phyloP scores from a whole-genome alignment of 2,888 invertebrate species.

The Yponomeuta evonymella region DNA sequence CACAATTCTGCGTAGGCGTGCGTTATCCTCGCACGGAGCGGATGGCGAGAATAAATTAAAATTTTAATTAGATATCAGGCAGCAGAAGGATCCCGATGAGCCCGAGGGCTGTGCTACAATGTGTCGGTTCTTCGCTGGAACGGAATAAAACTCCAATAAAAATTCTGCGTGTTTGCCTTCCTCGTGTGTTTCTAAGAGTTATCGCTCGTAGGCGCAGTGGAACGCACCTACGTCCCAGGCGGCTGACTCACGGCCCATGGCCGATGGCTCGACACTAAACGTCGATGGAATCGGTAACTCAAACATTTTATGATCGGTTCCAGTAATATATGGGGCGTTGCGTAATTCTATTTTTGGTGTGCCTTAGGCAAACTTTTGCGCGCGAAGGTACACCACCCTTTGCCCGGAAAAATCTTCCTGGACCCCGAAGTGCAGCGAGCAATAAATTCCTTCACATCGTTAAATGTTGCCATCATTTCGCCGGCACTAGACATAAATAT shows the following conservation, averaged over 20 bases:
- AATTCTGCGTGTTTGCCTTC: conserved; percentile 39
- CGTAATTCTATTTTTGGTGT: conserved; percentile 55
- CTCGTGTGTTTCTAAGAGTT: conserved; percentile 30
- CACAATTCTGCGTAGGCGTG: conserved; percentile 13
- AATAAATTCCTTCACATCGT: conserved; percentile 14
- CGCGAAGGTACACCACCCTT: neutral
- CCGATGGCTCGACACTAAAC: conserved; percentile 67
- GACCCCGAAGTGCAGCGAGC: neutral
- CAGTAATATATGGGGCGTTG: conserved; percentile 69
- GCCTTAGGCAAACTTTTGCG: conserved; percentile 15
- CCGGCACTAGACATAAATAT: conserved; percentile 57
- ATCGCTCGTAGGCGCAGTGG: conserved; percentile 52
- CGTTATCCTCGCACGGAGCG: conserved; percentile 12
- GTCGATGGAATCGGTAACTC: conserved; percentile 70
- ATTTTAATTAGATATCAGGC: conserved; percentile 59
- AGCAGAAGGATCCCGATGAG: conserved; percentile 32
- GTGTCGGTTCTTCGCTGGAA: conserved; percentile 50
- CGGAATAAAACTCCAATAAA: conserved; percentile 57
- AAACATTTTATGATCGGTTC: conserved; percentile 62
- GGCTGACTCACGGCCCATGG: conserved; percentile 62
- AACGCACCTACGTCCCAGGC: conserved; percentile 44
- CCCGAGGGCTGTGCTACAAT: conserved; percentile 36
- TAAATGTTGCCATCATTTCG: conserved; percentile 14
- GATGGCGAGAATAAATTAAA: conserved; percentile 62
- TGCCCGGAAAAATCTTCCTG: neutral